Percentiles rank a stretch among this genome's conserved stretches.
These are phyloP conservation scores for Leptarthrus brevirostris DNA, from an alignment of 2,888 invertebrate species.

Conservation along the genomic window DNA sequence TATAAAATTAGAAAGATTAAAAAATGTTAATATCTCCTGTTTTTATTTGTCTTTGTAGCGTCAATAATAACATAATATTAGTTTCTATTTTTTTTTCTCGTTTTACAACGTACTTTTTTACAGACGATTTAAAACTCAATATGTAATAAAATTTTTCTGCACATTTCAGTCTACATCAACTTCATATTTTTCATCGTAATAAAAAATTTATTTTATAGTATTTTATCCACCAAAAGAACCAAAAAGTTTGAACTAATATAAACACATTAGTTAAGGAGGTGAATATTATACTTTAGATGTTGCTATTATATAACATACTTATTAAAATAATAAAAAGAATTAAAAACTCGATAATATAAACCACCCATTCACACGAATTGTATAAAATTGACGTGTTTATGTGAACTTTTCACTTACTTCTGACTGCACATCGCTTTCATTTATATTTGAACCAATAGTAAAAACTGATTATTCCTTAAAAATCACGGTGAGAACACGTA, in stretches of 20 bases:
- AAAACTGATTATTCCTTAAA: not conserved
- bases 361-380: not conserved
- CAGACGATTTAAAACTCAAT: conserved; percentile 5
- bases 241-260: conserved; percentile 33
- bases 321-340: conserved; percentile 17
- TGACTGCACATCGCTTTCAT: no score
- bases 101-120: not conserved
- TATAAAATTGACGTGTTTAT: not conserved
- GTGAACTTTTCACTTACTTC: not conserved
- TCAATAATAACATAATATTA: conserved; percentile 22
- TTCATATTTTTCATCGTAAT: conserved; percentile 29
- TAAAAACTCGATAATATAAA: conserved; percentile 2
- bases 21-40: conserved; percentile 16
- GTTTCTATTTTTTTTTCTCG: conserved; percentile 14
- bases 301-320: conserved; percentile 19
- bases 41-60: conserved; percentile 21
- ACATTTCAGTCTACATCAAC: conserved; percentile 42
- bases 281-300: conserved; percentile 11
- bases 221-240: conserved; percentile 33
- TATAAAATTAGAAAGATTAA: conserved; percentile 8
- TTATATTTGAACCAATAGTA: not conserved
- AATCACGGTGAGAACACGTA: not conserved
- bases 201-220: conserved; percentile 35
- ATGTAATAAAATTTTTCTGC: conserved; percentile 34
- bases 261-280: conserved; percentile 23